A percentile compares a stretch with the other conserved stretches of the same genome.
phyloP scores from a whole-genome alignment of 1,140 invertebrate genomes.

The Aphelinus atriplicis region DNA sequence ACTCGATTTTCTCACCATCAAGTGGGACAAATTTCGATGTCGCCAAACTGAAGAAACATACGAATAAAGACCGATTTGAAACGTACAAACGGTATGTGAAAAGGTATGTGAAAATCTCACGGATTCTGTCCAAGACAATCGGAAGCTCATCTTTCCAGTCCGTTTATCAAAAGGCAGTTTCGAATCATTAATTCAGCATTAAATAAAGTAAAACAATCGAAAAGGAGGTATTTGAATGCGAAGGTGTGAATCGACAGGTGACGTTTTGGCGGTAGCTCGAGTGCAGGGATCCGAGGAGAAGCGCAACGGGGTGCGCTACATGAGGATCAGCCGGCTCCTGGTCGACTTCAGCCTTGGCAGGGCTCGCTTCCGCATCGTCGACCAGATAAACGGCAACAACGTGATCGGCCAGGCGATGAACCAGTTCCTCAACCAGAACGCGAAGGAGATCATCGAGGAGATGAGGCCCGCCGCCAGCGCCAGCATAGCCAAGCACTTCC shows the following conservation, averaged over 20 bases:
- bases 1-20: too few species aligned
- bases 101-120: too few species aligned
- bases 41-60: too few species aligned
- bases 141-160: too few species aligned
- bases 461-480: constrained; percentile 81
- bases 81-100: too few species aligned
- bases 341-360: constrained; percentile 77
- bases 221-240: too few species aligned
- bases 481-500: constrained; percentile 81
- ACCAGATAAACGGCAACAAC: constrained; percentile 77
- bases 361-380: constrained; percentile 76
- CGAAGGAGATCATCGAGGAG: constrained; percentile 84
- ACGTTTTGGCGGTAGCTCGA: constrained; percentile 75
- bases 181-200: too few species aligned
- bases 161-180: too few species aligned
- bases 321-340: constrained; percentile 74
- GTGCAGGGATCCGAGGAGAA: constrained; percentile 75
- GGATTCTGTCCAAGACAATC: too few species aligned
- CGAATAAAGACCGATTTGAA: too few species aligned
- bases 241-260: constrained; percentile 61
- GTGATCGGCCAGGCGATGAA: constrained; percentile 85
- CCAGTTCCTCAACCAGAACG: constrained; percentile 85
- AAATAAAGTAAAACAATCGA: too few species aligned
- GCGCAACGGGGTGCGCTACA: constrained; percentile 70
- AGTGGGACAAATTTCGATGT: too few species aligned